These are phyloP conservation scores for Macaria liturata DNA, from an alignment of 2,888 invertebrate genomes.

Conservation along the genomic window DNA sequence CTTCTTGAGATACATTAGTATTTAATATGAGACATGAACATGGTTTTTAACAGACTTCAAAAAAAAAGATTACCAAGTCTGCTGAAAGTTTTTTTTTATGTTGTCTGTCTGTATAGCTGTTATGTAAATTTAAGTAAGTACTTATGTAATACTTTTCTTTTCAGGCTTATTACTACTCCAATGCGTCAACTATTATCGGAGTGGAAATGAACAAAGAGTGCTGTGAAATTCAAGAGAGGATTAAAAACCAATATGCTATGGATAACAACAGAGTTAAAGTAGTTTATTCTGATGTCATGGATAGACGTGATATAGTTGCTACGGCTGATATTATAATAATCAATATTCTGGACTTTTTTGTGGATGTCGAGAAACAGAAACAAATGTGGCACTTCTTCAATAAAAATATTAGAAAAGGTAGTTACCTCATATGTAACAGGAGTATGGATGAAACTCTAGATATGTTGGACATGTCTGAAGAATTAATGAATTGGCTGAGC, in stretches of 20 bases:
- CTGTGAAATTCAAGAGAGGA: constrained; percentile 84
- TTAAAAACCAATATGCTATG: constrained; percentile 80
- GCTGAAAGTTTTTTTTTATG: no score
- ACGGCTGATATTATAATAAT: constrained; percentile 85
- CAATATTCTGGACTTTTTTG: constrained; percentile 88
- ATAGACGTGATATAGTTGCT: constrained; percentile 77
- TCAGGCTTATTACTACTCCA: constrained; percentile 85
- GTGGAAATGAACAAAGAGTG: constrained; percentile 88
- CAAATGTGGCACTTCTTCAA: constrained; percentile 85
- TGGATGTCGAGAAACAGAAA: constrained; percentile 81
- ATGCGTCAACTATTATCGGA: constrained; percentile 83
- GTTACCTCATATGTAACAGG: constrained; percentile 83
- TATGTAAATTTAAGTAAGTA: no score
- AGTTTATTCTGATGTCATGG: constrained; percentile 83
- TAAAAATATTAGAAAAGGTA: constrained; percentile 78
- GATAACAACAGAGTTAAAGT: constrained; percentile 77
- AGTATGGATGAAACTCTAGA: constrained; percentile 80
- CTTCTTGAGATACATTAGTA: no score
- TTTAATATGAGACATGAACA: no score
- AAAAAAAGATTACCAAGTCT: no score
- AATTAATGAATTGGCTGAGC: constrained; percentile 74
- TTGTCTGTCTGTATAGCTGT: no score
- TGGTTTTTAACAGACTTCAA: no score
- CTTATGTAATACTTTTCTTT: constrained; percentile 34
- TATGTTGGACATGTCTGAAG: constrained; percentile 72